A percentile compares a stretch with the other conserved stretches of the same genome.
These are phyloP conservation scores for Bruchidius siliquastri DNA, from an alignment of 2,888 invertebrate genomes.

Conservation along the genomic window DNA sequence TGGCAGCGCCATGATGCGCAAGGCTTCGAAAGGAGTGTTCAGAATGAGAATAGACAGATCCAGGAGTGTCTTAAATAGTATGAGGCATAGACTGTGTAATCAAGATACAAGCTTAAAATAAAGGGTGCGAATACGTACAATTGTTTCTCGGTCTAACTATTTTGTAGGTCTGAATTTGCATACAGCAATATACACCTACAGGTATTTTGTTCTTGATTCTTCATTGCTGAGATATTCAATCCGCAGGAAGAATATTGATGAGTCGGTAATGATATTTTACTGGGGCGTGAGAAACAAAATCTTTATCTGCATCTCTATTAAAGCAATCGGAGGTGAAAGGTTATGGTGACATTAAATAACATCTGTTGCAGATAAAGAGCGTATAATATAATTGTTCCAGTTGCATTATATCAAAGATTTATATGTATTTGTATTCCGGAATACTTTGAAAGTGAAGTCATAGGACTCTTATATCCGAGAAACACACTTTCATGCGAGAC, in stretches of 20 bases:
- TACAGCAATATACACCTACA: too few relatives aligned
- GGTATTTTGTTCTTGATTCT: too few relatives aligned
- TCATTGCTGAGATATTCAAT: too few relatives aligned
- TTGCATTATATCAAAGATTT: background rate
- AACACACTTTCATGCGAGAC: background rate
- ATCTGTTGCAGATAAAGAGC: background rate
- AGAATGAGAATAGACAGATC: too few relatives aligned
- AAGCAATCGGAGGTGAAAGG: background rate
- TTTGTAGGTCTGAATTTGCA: too few relatives aligned
- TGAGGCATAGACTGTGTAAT: too few relatives aligned
- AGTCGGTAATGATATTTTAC: background rate
- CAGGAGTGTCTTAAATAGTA: too few relatives aligned
- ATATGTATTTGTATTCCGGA: background rate
- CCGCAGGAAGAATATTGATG: background rate
- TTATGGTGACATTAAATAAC: background rate
- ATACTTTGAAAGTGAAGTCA: background rate
- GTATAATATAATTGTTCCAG: background rate
- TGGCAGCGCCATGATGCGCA: too few relatives aligned
- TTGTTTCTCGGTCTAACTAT: too few relatives aligned
- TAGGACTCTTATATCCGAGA: background rate
- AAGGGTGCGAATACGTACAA: too few relatives aligned
- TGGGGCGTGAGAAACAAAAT: background rate
- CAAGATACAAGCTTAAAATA: too few relatives aligned
- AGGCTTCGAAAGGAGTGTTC: too few relatives aligned
- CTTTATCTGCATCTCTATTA: background rate